A percentile compares a stretch with the other conserved stretches of the same genome.
These are phyloP conservation scores for Philotrypesis tridentata DNA, from an alignment of 1,140 invertebrate species.

Conservation along the genomic window DNA sequence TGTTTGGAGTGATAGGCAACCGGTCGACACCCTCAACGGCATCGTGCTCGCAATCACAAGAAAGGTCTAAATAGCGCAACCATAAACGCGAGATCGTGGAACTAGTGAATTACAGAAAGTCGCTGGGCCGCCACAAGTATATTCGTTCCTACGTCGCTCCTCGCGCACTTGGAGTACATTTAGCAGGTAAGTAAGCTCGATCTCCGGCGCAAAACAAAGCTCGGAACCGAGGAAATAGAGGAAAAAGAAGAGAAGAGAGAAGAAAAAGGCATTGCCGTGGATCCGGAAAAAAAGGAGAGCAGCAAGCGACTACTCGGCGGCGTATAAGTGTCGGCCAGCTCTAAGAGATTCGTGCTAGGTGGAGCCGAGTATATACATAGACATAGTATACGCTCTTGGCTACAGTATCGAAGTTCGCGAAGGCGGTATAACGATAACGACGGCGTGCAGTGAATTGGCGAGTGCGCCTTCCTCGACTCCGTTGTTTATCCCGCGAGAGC, in stretches of 20 bases:
- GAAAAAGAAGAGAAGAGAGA: not conserved
- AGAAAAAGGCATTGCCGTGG: not conserved
- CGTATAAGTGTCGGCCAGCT: not conserved
- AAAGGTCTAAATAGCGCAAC: slow-evolving; percentile 26
- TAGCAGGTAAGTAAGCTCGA: slow-evolving; percentile 44
- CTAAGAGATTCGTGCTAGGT: not conserved
- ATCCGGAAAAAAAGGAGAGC: not conserved
- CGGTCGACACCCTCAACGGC: not conserved
- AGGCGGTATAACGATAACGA: slow-evolving; percentile 29
- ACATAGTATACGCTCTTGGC: not conserved
- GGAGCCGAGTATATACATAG: not conserved
- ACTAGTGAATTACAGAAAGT: slow-evolving; percentile 40
- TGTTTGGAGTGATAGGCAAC: not conserved
- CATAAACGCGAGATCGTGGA: slow-evolving; percentile 25
- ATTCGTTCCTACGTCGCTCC: not conserved
- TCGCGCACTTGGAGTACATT: slow-evolving; percentile 29
- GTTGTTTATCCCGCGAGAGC: slow-evolving; percentile 69
- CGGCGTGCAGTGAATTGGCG: slow-evolving; percentile 42
- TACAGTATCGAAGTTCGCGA: not conserved
- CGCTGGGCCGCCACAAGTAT: not conserved
- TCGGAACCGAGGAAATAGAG: not conserved
- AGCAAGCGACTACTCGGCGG: not conserved
- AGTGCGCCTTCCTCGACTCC: slow-evolving; percentile 37
- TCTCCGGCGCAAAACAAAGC: slow-evolving; percentile 29
- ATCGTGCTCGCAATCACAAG: slow-evolving; percentile 20